phyloP scores from a whole-genome alignment of 2,888 invertebrate species.

The Bombylius discolor region DNA sequence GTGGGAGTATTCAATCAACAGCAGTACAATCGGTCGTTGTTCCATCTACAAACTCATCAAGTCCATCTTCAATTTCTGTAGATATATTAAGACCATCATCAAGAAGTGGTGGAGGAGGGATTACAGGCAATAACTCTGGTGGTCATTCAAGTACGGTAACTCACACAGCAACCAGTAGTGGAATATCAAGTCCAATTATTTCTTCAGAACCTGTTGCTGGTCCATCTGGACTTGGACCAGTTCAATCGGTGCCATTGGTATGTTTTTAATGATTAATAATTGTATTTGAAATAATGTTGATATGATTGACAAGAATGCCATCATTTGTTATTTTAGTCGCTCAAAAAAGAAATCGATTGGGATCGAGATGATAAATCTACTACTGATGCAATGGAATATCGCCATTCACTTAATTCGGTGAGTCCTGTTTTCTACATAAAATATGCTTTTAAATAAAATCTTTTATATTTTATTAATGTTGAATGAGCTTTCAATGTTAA shows the following conservation, averaged over 20 bases:
- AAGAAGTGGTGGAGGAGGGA: slow-evolving; percentile 19
- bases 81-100: slow-evolving; percentile 26
- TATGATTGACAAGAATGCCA: not conserved
- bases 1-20: slow-evolving; percentile 33
- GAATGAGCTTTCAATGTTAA: too few species aligned
- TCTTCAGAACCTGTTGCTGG: slow-evolving; percentile 39
- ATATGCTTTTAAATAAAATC: too few species aligned
- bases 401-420: slow-evolving; percentile 74
- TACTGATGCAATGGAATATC: slow-evolving; percentile 65
- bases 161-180: slow-evolving; percentile 21
- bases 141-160: slow-evolving; percentile 18
- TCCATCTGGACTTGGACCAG: slow-evolving; percentile 73
- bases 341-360: slow-evolving; percentile 84
- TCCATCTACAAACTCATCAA: slow-evolving; percentile 19
- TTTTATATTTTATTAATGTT: too few species aligned
- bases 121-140: slow-evolving; percentile 12
- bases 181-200: slow-evolving; percentile 25
- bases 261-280: slow-evolving; percentile 27
- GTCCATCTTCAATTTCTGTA: slow-evolving; percentile 17
- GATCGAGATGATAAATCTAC: slow-evolving; percentile 67
- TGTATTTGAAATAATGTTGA: not conserved
- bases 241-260: slow-evolving; percentile 81
- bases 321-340: slow-evolving; percentile 45
- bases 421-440: slow-evolving; percentile 33
- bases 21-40: slow-evolving; percentile 27